These are phyloP conservation scores for Lordiphosa clarofinis DNA, from an alignment of 1,140 invertebrate genomes.

Conservation along the genomic window DNA sequence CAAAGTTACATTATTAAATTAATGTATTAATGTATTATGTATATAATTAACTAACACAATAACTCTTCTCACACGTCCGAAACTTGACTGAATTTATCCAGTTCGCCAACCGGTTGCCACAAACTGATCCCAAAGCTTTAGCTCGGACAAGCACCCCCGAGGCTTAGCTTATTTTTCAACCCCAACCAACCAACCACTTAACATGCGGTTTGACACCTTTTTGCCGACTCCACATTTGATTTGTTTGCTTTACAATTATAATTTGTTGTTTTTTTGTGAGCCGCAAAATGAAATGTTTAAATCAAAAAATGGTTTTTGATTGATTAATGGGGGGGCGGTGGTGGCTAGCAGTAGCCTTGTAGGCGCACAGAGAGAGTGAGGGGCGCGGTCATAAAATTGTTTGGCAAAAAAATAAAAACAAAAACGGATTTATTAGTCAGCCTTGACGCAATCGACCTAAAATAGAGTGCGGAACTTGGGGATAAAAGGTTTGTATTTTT, in stretches of 20 bases:
- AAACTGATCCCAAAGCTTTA: no score
- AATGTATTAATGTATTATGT: no score
- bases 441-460: conserved; percentile 11
- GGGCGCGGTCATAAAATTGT: conserved; percentile 13
- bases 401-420: conserved; percentile 6
- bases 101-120: no score
- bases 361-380: neutral
- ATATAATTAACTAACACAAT: no score
- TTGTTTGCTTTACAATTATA: neutral
- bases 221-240: neutral
- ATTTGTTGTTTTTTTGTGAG: conserved; percentile 9
- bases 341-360: neutral
- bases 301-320: conserved; percentile 29
- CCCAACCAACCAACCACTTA: no score
- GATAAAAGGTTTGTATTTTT: no score
- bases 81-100: no score
- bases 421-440: conserved; percentile 1
- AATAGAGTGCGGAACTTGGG: conserved; percentile 10
- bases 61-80: no score
- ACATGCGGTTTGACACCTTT: no score
- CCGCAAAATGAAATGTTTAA: conserved; percentile 56
- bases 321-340: conserved; percentile 31
- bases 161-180: no score
- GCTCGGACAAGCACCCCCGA: no score
- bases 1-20: no score